Conservation (phyloP, 1,140 invertebrate species). For the Neodiprion virginianus region DNA sequence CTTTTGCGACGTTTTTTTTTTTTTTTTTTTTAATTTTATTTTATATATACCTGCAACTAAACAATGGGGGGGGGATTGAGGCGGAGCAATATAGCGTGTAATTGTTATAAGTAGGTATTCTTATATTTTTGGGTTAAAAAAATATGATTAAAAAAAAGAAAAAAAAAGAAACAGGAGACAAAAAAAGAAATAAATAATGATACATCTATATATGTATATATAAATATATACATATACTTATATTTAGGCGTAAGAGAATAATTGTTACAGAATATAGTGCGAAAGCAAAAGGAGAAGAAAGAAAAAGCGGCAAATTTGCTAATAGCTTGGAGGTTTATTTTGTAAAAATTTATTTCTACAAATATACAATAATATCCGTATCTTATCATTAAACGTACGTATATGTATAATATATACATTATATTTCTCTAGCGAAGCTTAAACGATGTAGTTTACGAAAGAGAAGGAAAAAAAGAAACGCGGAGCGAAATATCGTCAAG, state of each 20-base stretch:
- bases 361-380: neutral
- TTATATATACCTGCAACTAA: neutral
- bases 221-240: neutral
- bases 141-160: neutral
- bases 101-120: neutral
- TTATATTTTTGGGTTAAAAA: constrained; percentile 1
- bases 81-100: neutral
- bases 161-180: neutral
- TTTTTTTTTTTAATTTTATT: constrained; percentile 3
- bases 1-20: neutral
- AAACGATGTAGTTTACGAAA: neutral
- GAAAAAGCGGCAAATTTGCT: neutral
- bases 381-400: neutral
- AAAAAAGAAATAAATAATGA: neutral
- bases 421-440: neutral
- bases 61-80: neutral
- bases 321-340: neutral
- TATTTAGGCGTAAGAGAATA: neutral
- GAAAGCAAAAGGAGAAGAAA: neutral
- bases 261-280: neutral
- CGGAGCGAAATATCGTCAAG: neutral
- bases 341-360: neutral
- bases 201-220: too few relatives aligned
- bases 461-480: neutral
- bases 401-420: neutral